Base-by-base conservation (phyloP, 2,888 invertebrate genomes). In the Lucinisca nassula region DNA sequence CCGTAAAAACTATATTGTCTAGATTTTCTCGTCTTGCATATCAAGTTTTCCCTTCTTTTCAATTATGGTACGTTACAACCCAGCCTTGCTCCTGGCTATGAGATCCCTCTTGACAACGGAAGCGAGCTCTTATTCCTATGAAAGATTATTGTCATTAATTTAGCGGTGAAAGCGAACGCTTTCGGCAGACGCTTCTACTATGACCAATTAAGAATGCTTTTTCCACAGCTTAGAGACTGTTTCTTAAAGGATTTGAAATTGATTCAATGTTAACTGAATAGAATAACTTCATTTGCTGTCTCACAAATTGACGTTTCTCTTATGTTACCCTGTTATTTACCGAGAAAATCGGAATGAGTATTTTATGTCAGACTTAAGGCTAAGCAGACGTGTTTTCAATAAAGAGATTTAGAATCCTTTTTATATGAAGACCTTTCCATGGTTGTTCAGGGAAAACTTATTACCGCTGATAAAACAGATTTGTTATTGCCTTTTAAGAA, bases 201-300 rank as follows among this genome's bases (percentile, higher is more conserved):
- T 67, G 67, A 67, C 67, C 67, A 67, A 67, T 67, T 67, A 17
- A 35, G 30, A 35, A 67, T 30, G 67, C 67, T 67, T 67, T 67
- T 67, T 67, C 21, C 67, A 21, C 8, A 35, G 35, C 35, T 67
- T 67, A 67, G 67, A 32, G 67, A 67, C 67, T 24, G 24, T 67
- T 67, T 67, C 67, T 67, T 67, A 67, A 35, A 24, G 67, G 35
- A 67, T 30, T 67, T 67, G 67, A 67, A 67, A 67, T 30, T 67
- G 67, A 67, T 67, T 67, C 67, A 67, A 21, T 30, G 67, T 32
- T 67, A 32, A 67, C 67, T 67, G 35, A 67, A 55, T 55, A 21
- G 55, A 55, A 67, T 67, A 67, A 67, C 67, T 67, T 67, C 67
- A 67, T 67, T 67, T 67, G 35, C 67, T 10, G 27, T 67, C 67